Evolutionary conservation across 2,888 invertebrate species (phyloP), one percentile per base, ranked within the genome.

Genomic region (Pollenia amentaria): DNA sequence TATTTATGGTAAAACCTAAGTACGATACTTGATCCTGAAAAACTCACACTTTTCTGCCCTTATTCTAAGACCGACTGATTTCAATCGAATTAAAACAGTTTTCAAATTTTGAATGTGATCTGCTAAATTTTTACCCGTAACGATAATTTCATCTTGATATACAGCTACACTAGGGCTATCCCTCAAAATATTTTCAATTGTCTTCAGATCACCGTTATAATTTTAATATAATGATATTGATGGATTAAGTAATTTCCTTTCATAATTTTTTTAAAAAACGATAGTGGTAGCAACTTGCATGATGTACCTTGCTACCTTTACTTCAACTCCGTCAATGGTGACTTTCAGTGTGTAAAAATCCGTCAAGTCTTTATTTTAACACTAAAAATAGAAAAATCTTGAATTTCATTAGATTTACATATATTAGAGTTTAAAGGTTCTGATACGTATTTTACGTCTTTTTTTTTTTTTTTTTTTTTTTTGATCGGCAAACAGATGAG

Each of bases 111-210:
- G 44, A 6, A 76, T 65, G 21, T 76, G 76, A 12, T 76, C 65
- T 29, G 18, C 1, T 9, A 76, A 51, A 62, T 75, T 14, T 46
- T 51, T 62, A 38, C 75, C 75, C 21, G 75, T 29, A 7, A 75
- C 75, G 4, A 14, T 44, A 21, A 73, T 73, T 18, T 73, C 73
- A 21, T 83, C 83, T 29, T 38, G 29, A 38, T 46, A 75, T 62
- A 51, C 57, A 38, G 48, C n/a, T n/a, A n/a, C n/a, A n/a, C n/a
- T n/a, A n/a, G n/a, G n/a, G n/a, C n/a, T 38, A 18, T 38, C n/a
- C 64, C 53, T 51, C 64, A 11, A 40, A n/a, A 48, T 64, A 75
- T 64, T 64, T 64, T 53, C 75, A 16, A 75, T 38, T 14, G n/a
- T n/a, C n/a, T n/a, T n/a, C n/a, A n/a, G 38, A 64, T 64, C 75